Base-by-base conservation (phyloP, 2,113 vertebrate genomes). In the Oncorhynchus nerka region DNA sequence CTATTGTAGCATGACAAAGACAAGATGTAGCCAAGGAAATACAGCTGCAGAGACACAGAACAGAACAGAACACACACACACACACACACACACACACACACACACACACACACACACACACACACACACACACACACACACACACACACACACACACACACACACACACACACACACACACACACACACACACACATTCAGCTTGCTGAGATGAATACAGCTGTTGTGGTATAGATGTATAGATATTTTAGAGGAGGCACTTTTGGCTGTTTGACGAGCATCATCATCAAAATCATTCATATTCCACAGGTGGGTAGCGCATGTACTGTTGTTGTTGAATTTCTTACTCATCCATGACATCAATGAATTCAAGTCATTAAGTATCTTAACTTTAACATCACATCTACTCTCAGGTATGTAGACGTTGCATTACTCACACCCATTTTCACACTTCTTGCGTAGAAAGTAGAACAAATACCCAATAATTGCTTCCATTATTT, bases 201-300 rank as follows among this genome's bases (percentile, higher is more conserved):
- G 26, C 32, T 7, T 32, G 8, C 69, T 51, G n/a, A 24, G 48
- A 70, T 24, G 19, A 64, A n/a, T 59, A 45, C 73, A 71, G 70
- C 70, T 73, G 65, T 73, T 57, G 26, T 62, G 45, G 16, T 45
- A 24, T 45, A n/a, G 13, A 26, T 77, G 51, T 62, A 71, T 74
- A 9, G 26, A 77, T 59, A 71, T 26, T 22, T 73, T 79, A 76
- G 48, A 48, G 6, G 24, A n/a, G 30, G 30, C 28, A n/a, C 55
- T 61, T 74, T 39, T 59, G 15, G 70, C 74, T 66, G 34, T 24
- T 39, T 48, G 15, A 51, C 24, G 7, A 30, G 24, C n/a, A 70
- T 84, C 19, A 62, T 76, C 55, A 74, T 79, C 71, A 74, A 74
- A 65, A 76, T 75, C 8, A 24, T 34, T 66, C 45, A 13, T 8